Conservation (phyloP, 2,113 vertebrate genomes). For the Cygnus atratus region DNA sequence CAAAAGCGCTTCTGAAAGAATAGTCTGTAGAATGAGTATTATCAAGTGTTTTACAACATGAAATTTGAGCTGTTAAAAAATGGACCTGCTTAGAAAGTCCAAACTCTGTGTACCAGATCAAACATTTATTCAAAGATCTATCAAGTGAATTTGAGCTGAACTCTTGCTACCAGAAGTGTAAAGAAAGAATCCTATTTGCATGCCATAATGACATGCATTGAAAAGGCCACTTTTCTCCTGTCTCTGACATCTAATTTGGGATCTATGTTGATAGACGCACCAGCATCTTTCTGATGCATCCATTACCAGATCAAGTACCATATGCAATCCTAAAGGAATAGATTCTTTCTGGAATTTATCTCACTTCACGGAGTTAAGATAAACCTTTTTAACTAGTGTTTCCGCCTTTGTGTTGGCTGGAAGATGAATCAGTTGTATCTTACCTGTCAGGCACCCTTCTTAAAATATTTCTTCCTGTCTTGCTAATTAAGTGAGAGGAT, state of each 20-base stretch:
- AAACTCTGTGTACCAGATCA: background rate
- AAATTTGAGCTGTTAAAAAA: slow-evolving; percentile 15
- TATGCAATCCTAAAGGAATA: background rate
- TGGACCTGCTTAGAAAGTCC: background rate
- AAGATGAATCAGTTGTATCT: background rate
- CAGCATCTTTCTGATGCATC: background rate
- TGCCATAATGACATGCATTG: background rate
- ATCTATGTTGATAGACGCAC: background rate
- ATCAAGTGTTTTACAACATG: background rate
- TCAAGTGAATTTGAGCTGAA: background rate
- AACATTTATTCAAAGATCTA: slow-evolving; percentile 3
- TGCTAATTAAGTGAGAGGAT: background rate
- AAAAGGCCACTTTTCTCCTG: background rate
- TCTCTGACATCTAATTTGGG: background rate
- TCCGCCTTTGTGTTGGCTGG: background rate
- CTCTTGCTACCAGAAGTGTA: background rate
- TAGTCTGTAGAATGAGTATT: background rate
- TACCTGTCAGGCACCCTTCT: background rate
- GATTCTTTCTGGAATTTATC: background rate
- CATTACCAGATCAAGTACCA: background rate
- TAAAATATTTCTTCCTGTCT: background rate
- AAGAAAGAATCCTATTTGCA: slow-evolving; percentile 6
- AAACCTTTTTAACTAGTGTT: background rate
- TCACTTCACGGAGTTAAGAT: background rate
- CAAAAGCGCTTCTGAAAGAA: background rate